Evolutionary conservation across 1,140 invertebrate species (phyloP).

Genomic region (Centruroides sculpturatus): DNA sequence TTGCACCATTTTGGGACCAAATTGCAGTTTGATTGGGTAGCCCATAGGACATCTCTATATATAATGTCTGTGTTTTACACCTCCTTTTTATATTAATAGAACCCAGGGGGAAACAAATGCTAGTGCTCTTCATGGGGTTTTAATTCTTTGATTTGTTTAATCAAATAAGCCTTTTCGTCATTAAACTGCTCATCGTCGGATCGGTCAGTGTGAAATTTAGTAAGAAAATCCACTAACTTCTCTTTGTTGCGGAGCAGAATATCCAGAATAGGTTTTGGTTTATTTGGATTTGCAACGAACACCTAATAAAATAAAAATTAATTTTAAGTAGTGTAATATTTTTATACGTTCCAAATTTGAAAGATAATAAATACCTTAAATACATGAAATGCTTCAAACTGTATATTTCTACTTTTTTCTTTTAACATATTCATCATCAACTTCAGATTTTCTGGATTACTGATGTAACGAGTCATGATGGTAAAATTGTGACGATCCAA

Average conservation of each 20-base stretch:
- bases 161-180: constrained; percentile 99
- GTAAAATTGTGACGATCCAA: constrained; percentile 98
- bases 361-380: constrained; percentile 68
- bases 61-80: no score
- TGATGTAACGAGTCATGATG: constrained; percentile 66
- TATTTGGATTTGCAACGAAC: constrained; percentile 99
- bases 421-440: constrained; percentile 99
- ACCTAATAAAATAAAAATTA: constrained; percentile 46
- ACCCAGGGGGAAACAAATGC: background rate
- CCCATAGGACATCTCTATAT: no score
- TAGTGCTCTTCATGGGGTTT: constrained; percentile 44
- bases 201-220: constrained; percentile 97
- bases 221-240: constrained; percentile 95
- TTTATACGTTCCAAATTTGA: background rate
- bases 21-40: no score
- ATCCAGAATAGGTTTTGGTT: constrained; percentile 96
- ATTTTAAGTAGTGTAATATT: background rate
- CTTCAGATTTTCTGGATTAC: constrained; percentile 97
- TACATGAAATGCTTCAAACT: constrained; percentile 99
- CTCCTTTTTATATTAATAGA: background rate
- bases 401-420: constrained; percentile 97
- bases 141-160: constrained; percentile 99
- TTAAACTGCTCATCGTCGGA: constrained; percentile 99
- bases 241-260: constrained; percentile 97
- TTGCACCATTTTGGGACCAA: no score